Evolutionary conservation across 2,888 invertebrate species (phyloP).

Genomic region (Tetranychus truncatus): DNA sequence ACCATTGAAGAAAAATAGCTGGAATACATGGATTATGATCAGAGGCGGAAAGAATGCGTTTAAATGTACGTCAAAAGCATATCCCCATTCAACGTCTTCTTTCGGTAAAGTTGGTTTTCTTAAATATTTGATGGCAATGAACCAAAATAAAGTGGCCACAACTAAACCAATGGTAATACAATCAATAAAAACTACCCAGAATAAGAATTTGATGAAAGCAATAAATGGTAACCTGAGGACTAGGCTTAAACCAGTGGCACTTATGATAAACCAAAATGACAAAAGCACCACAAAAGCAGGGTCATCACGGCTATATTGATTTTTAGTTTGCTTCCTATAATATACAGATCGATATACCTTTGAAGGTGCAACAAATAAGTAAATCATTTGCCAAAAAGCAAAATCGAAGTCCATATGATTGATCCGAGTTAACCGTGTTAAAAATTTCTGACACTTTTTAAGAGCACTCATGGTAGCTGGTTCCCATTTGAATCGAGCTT

Average conservation of each 20-base stretch:
- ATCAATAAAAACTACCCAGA: slow-evolving; percentile 83
- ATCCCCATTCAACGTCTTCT: slow-evolving; percentile 90
- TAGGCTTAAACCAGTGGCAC: slow-evolving; percentile 70
- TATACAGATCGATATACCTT: slow-evolving; percentile 85
- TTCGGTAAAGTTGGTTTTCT: slow-evolving; percentile 45
- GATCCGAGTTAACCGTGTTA: slow-evolving; percentile 54
- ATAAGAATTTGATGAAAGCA: slow-evolving; percentile 54
- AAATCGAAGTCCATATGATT: slow-evolving; percentile 99
- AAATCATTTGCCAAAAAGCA: slow-evolving; percentile 97
- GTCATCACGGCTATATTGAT: slow-evolving; percentile 95
- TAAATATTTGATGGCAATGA: slow-evolving; percentile 57
- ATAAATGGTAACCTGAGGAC: slow-evolving; percentile 47
- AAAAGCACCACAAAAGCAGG: slow-evolving; percentile 90
- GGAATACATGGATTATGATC: slow-evolving; percentile 75
- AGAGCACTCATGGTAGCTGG: neutral
- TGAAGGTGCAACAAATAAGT: slow-evolving; percentile 78
- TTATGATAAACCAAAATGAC: slow-evolving; percentile 62
- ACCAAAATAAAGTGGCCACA: slow-evolving; percentile 75
- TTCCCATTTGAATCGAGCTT: neutral
- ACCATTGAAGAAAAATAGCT: slow-evolving; percentile 61
- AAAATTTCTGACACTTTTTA: slow-evolving; percentile 1
- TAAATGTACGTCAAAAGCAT: slow-evolving; percentile 92
- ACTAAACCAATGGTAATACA: slow-evolving; percentile 71
- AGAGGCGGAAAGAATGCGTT: slow-evolving; percentile 97
- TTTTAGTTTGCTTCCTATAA: slow-evolving; percentile 93